Conservation (phyloP, 2,888 invertebrate species). For the Drosophila koepferae region DNA sequence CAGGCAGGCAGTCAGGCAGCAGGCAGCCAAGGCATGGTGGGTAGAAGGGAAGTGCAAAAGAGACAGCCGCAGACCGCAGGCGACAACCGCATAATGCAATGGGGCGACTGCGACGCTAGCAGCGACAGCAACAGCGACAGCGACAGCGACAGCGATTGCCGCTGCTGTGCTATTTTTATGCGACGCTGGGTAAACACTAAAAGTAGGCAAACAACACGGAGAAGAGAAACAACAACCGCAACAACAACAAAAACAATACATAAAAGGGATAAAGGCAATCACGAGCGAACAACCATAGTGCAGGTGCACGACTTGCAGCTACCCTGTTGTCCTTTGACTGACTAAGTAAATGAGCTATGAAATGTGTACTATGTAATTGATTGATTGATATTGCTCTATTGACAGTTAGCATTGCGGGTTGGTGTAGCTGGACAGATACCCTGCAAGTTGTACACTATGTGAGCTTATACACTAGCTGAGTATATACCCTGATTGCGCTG, state of each 20-base stretch:
- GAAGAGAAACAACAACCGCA: slow-evolving; percentile 31
- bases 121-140: slow-evolving; percentile 20
- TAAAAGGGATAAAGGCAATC: slow-evolving; percentile 14
- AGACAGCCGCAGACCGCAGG: slow-evolving; percentile 47
- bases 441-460: not conserved
- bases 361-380: not conserved
- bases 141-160: slow-evolving; percentile 18
- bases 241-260: slow-evolving; percentile 13
- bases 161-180: slow-evolving; percentile 74
- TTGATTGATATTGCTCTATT: not conserved
- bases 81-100: slow-evolving; percentile 75
- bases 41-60: not conserved
- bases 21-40: not conserved
- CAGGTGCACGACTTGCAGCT: not conserved
- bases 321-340: not conserved
- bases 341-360: not conserved
- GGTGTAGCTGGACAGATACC: not conserved
- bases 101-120: slow-evolving; percentile 42
- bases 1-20: slow-evolving; percentile 2
- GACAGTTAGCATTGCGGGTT: not conserved
- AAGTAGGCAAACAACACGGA: slow-evolving; percentile 69
- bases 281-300: not conserved
- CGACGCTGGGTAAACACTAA: slow-evolving; percentile 74
- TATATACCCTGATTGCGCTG: not conserved
- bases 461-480: not conserved